Conservation (phyloP, 2,797 vertebrate genomes). For the Oreonectes daqikongensis region DNA sequence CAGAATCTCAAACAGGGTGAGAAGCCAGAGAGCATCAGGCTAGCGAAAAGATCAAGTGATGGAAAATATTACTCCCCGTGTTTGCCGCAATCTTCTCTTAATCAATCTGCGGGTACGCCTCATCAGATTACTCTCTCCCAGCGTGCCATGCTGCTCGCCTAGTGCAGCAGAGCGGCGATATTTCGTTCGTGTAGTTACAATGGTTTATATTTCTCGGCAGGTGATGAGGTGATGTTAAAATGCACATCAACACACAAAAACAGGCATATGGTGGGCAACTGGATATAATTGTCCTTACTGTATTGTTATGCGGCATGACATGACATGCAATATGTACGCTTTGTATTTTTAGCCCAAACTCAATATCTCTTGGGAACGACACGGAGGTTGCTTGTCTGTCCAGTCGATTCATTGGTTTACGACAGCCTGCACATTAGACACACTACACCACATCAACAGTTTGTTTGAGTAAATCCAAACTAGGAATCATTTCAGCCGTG, state of each 20-base stretch:
- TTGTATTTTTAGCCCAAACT: background rate
- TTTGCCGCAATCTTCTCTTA: conserved; percentile 72
- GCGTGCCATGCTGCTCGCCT: background rate
- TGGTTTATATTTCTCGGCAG: background rate
- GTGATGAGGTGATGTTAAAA: background rate
- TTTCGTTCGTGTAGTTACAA: background rate
- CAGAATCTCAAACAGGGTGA: conserved; percentile 77
- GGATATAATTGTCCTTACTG: background rate
- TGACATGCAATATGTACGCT: background rate
- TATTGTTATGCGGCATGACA: background rate
- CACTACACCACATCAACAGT: conserved; percentile 16
- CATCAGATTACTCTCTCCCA: conserved; percentile 49
- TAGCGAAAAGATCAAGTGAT: conserved; percentile 67
- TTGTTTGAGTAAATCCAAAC: background rate
- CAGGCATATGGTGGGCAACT: background rate
- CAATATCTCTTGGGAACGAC: background rate
- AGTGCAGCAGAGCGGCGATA: background rate
- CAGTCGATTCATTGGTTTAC: background rate
- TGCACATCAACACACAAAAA: background rate
- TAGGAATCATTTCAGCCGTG: background rate
- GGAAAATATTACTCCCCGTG: conserved; percentile 71
- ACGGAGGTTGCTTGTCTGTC: background rate
- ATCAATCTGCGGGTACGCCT: conserved; percentile 70
- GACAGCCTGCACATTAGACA: background rate
- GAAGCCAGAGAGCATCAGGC: conserved; percentile 73